Conservation (phyloP, 1,140 invertebrate species). For the Drosophila oshimai region DNA sequence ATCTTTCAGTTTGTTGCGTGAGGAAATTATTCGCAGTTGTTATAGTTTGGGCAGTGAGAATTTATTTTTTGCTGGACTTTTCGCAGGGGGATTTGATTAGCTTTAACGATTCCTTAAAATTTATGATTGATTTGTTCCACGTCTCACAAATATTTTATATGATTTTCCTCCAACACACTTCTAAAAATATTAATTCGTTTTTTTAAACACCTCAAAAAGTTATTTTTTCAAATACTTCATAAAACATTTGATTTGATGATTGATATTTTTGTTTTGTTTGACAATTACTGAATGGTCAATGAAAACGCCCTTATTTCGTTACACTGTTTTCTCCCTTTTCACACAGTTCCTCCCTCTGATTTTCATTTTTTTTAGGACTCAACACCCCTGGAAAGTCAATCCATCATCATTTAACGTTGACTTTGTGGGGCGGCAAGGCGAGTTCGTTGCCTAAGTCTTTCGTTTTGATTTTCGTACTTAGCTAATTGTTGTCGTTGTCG, state of each 20-base stretch:
- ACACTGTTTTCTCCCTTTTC: slow-evolving; percentile 3
- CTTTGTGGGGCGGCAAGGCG: background rate
- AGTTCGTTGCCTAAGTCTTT: slow-evolving; percentile 78
- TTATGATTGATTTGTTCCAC: background rate
- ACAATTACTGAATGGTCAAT: slow-evolving; percentile 23
- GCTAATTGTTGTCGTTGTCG: slow-evolving; percentile 72
- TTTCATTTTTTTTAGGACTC: slow-evolving; percentile 9
- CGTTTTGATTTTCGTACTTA: slow-evolving; percentile 73
- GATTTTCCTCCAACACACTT: no score
- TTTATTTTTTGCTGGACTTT: slow-evolving; percentile 4
- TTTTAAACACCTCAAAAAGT: background rate
- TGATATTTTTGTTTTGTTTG: slow-evolving; percentile 35
- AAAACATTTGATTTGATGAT: slow-evolving; percentile 6
- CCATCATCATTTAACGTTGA: slow-evolving; percentile 59
- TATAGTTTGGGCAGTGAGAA: slow-evolving; percentile 56
- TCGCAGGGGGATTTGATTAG: background rate
- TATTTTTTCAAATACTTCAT: background rate
- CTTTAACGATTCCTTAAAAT: background rate
- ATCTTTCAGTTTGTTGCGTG: slow-evolving; percentile 32
- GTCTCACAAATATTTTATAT: no score
- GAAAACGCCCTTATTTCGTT: slow-evolving; percentile 40
- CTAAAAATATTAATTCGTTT: no score
- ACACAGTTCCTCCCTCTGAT: background rate
- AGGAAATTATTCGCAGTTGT: slow-evolving; percentile 62
- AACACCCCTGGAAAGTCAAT: slow-evolving; percentile 37